These are phyloP conservation scores for Austrofundulus limnaeus DNA, from an alignment of 2,113 vertebrate genomes.

Conservation along the genomic window DNA sequence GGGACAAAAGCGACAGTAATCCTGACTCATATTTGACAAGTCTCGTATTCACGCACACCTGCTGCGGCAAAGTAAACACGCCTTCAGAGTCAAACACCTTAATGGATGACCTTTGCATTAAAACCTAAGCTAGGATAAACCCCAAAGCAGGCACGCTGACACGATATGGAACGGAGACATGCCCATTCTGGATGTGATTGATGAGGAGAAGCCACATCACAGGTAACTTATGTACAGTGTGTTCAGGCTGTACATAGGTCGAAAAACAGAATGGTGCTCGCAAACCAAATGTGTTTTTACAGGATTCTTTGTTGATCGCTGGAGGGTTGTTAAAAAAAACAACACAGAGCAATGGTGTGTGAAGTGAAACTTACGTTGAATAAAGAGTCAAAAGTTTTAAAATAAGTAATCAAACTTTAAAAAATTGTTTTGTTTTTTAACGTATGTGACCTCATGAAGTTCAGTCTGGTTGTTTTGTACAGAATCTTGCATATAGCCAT, in stretches of 20 bases:
- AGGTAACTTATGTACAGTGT: conserved; percentile 13
- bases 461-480: not conserved
- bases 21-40: conserved; percentile 69
- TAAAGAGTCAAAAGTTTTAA: no score
- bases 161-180: conserved; percentile 40
- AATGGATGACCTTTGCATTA: conserved; percentile 71
- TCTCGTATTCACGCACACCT: conserved; percentile 76
- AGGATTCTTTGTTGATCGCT: not conserved
- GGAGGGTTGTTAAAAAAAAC: not conserved
- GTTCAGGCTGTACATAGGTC: conserved; percentile 34
- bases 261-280: not conserved
- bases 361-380: not conserved
- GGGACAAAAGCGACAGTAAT: conserved; percentile 68
- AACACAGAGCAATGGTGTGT: not conserved
- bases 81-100: conserved; percentile 66
- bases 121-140: conserved; percentile 53
- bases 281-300: not conserved
- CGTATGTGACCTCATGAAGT: not conserved
- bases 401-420: no score
- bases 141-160: conserved; percentile 43
- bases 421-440: not conserved
- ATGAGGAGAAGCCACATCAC: conserved; percentile 44
- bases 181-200: conserved; percentile 39
- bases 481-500: not conserved
- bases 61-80: conserved; percentile 70